These are phyloP conservation scores for Mormyrus proboscirostris DNA, from an alignment of 2,797 vertebrate genomes.

Conservation along the genomic window DNA sequence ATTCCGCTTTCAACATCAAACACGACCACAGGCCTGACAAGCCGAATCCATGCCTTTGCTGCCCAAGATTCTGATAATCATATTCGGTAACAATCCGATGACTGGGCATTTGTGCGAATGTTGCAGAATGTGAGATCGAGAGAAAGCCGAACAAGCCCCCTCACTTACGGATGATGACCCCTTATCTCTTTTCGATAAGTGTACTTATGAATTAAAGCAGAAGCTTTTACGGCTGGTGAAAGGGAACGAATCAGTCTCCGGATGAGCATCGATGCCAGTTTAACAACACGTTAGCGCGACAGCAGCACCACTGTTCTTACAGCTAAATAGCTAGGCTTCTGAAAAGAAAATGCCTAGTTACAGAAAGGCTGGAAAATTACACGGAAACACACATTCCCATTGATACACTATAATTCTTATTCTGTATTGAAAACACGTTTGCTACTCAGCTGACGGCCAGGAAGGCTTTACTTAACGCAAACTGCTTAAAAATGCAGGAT, in stretches of 20 bases:
- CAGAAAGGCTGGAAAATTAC: background rate
- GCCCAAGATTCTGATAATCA: background rate
- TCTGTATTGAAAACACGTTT: background rate
- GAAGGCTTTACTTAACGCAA: background rate
- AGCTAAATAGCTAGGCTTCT: background rate
- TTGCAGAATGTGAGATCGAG: background rate
- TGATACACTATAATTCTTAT: background rate
- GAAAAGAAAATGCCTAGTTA: constrained; percentile 1
- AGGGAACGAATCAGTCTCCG: background rate
- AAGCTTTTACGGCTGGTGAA: background rate
- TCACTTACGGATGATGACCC: background rate
- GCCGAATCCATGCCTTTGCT: background rate
- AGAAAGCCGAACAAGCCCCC: background rate
- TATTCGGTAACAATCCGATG: background rate
- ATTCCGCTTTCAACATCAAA: background rate
- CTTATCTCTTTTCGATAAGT: background rate
- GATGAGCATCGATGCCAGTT: background rate
- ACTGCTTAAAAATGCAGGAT: background rate
- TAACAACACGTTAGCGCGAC: background rate
- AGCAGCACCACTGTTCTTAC: background rate
- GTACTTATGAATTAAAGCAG: background rate
- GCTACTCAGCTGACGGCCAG: background rate
- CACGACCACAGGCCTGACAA: background rate
- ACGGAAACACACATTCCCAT: background rate
- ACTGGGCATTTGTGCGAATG: background rate